phyloP scores from a whole-genome alignment of 2,113 vertebrate species.

The Centrocercus urophasianus region DNA sequence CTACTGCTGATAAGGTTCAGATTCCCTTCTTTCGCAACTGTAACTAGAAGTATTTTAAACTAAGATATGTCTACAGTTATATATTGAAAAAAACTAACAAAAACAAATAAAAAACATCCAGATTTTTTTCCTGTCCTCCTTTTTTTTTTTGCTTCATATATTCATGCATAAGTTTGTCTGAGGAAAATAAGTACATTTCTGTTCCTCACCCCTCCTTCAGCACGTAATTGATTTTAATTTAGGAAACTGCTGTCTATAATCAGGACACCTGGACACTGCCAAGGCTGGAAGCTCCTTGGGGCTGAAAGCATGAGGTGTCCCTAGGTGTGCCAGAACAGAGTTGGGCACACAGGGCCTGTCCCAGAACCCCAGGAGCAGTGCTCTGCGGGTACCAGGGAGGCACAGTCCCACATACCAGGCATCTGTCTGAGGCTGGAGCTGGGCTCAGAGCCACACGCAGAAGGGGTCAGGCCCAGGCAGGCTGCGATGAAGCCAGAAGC shows the following conservation, averaged over 20 bases:
- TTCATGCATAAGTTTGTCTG: neutral
- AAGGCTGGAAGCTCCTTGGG: neutral
- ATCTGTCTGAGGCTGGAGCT: rapidly evolving
- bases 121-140: neutral
- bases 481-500: no score
- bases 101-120: neutral
- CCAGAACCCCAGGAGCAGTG: neutral
- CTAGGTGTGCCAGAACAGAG: neutral
- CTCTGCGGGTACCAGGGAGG: rapidly evolving
- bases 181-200: neutral
- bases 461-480: neutral
- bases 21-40: neutral
- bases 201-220: neutral
- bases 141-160: neutral
- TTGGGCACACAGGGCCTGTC: no score
- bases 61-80: neutral
- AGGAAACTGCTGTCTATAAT: no score
- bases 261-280: neutral
- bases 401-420: rapidly evolving
- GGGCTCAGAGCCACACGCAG: rapidly evolving
- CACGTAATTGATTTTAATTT: neutral
- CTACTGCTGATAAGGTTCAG: neutral
- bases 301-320: neutral
- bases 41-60: neutral
- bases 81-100: neutral